Base-by-base conservation (phyloP, 2,113 vertebrate genomes). In the Mystacornis crossleyi region DNA sequence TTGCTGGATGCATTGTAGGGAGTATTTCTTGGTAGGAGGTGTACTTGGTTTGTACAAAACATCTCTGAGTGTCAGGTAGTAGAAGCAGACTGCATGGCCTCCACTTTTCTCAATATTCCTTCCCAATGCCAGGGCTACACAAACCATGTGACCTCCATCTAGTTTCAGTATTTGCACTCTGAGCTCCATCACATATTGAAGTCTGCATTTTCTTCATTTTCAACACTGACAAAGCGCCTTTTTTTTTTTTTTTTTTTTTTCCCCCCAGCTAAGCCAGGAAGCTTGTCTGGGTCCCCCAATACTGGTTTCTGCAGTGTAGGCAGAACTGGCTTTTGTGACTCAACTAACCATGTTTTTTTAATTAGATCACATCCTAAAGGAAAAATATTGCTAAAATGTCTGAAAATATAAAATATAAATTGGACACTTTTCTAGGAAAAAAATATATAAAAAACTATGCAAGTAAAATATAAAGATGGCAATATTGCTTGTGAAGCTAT, bases 291-390 rank as follows among this genome's bases (percentile, higher is more conserved):
- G 50, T 92, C 67, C 60, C 61, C 75, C 64, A 94, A 21, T 77
- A 81, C 43, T 62, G 26, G 3, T 64, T 94, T 95, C 84, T 89
- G 40, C 29, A 61, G 70, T 69, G 42, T 77, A 89, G 86, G 36
- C 64, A 88, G 36, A 54, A 65, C 78, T 3, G 18, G 70, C 55
- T 95, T 89, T 47, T 72, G 73, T 96, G 93, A 95, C 81, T 97
- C 91, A 95, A 18, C 65, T 81, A 84, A 81, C 72, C 47, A 23
- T 97, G 88, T 95, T 97, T 94, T 94, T 89, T 93, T 94, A 95
- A 93, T 97, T 96, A 96, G 82, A 89, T 95, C 94, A 95, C 50
- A 88, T 97, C 90, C 94, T 96, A 82, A 91, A 95, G 75, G 79
- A 96, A 84, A 97, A 89, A 89, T 51, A 60, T 89, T 93, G 51